phyloP scores from a whole-genome alignment of 1,140 invertebrate genomes.

The Drosophila malerkotliana region DNA sequence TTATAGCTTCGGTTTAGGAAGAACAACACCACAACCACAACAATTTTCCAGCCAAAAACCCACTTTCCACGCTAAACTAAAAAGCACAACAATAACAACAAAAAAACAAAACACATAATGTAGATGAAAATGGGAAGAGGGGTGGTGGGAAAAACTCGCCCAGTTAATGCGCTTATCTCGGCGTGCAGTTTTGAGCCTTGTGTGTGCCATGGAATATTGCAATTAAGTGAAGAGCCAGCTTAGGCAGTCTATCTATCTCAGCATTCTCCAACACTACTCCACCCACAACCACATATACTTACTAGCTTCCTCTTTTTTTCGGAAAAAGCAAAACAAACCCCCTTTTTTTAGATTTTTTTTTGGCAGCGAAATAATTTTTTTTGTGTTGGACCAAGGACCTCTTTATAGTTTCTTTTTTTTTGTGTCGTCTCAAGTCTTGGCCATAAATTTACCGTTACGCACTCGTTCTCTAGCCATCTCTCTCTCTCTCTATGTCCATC shows the following conservation, averaged over 20 bases:
- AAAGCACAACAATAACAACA: not conserved
- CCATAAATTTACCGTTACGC: conserved; percentile 55
- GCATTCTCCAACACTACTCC: not conserved
- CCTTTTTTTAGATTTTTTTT: not conserved
- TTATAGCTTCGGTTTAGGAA: too few species aligned
- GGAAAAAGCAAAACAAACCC: too few species aligned
- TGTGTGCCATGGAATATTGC: conserved; percentile 47
- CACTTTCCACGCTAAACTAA: not conserved
- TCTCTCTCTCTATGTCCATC: conserved; percentile 3
- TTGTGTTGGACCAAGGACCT: conserved; percentile 3
- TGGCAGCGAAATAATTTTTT: not conserved
- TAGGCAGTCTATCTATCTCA: conserved; percentile 39
- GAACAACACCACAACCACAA: too few species aligned
- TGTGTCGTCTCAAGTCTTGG: conserved; percentile 46
- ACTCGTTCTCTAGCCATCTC: conserved; percentile 16
- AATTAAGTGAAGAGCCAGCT: conserved; percentile 59
- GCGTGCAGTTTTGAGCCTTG: conserved; percentile 36
- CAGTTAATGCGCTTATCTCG: conserved; percentile 49
- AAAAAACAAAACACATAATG: not conserved
- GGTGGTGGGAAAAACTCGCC: conserved; percentile 5
- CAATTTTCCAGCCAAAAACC: not conserved
- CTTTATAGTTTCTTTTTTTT: conserved; percentile 15
- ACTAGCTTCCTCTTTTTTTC: too few species aligned
- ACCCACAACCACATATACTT: too few species aligned
- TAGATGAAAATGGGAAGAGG: not conserved